These are phyloP conservation scores for Zapus hudsonius DNA, from an alignment of 2,113 vertebrate species.

Conservation along the genomic window DNA sequence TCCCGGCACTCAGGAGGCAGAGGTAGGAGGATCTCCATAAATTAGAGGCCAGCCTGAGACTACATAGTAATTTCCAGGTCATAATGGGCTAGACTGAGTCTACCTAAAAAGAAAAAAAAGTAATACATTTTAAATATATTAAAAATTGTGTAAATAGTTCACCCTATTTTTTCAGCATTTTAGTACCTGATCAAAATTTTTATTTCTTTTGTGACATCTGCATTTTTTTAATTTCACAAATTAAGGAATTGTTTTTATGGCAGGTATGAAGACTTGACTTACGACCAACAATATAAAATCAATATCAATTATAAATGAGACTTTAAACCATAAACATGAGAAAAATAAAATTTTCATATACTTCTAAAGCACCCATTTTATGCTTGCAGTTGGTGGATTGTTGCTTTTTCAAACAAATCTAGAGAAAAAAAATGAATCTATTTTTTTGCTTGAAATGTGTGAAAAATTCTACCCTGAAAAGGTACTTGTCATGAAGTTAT, in stretches of 20 bases:
- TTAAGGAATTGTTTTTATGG: neutral
- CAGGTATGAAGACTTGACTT: neutral
- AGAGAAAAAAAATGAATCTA: slow-evolving; percentile 37
- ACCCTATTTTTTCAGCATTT: neutral
- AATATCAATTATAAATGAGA: slow-evolving; percentile 20
- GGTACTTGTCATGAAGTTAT: slow-evolving; percentile 76
- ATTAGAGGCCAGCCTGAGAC: no score
- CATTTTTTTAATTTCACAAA: neutral
- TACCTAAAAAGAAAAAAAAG: no score
- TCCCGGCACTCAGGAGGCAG: no score
- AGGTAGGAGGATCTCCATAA: no score
- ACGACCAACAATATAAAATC: neutral
- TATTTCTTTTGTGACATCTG: neutral
- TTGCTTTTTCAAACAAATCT: slow-evolving; percentile 71
- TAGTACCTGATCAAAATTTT: neutral
- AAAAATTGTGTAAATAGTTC: neutral
- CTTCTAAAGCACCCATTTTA: slow-evolving; percentile 29
- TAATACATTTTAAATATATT: slow-evolving; percentile 8
- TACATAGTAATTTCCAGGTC: no score
- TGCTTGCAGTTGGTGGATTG: slow-evolving; percentile 63
- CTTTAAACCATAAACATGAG: neutral
- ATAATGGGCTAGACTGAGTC: no score
- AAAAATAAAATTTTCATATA: neutral
- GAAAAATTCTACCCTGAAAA: slow-evolving; percentile 68
- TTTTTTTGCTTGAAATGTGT: slow-evolving; percentile 69